Percentiles rank a stretch among this genome's conserved stretches.
phyloP scores from a whole-genome alignment of 1,140 invertebrate species.

The Zelostemma sp. region DNA sequence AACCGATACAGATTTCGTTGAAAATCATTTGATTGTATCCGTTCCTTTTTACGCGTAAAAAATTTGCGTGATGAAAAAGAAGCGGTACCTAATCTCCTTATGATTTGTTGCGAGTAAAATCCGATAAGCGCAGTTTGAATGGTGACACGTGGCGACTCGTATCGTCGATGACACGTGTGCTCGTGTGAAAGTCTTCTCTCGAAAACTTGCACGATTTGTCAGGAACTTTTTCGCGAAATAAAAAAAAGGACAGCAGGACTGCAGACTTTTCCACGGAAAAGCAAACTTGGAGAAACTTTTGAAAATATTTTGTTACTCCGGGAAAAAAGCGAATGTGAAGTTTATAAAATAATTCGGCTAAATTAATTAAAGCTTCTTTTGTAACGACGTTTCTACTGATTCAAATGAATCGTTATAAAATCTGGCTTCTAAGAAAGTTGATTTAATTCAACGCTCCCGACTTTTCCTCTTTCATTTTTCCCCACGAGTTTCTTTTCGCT shows the following conservation, averaged over 20 bases:
- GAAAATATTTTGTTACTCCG: background rate
- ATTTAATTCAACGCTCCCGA: background rate
- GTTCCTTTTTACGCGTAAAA: background rate
- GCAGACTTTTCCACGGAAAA: background rate
- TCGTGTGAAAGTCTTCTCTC: background rate
- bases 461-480: background rate
- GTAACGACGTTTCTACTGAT: background rate
- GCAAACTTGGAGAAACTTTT: background rate
- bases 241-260: too few relatives aligned
- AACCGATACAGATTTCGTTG: background rate
- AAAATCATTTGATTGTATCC: background rate
- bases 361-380: too few relatives aligned
- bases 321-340: background rate
- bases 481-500: too few relatives aligned
- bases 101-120: background rate
- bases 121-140: background rate
- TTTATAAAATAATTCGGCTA: background rate
- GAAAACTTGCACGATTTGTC: background rate
- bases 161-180: background rate
- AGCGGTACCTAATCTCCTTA: background rate
- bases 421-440: background rate
- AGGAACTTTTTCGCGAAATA: background rate
- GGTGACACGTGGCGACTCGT: background rate
- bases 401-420: background rate
- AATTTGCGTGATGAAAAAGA: background rate